Conservation (phyloP, 2,888 invertebrate species). For the Cylindroiulus punctatus region DNA sequence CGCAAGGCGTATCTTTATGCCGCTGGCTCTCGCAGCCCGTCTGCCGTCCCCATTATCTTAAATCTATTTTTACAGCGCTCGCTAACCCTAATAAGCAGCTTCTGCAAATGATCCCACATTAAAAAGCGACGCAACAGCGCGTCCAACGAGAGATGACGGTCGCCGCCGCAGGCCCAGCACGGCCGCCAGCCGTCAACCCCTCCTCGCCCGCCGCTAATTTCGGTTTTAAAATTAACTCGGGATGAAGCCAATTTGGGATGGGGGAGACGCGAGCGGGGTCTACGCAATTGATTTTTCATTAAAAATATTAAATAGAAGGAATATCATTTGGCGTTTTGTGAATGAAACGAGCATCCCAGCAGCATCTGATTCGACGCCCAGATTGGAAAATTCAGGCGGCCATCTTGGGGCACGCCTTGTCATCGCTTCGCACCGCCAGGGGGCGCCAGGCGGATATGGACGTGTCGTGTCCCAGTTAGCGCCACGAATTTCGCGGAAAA, state of each 20-base stretch:
- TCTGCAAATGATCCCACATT: slow-evolving; percentile 29
- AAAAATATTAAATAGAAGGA: slow-evolving; percentile 8
- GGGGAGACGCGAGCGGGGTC: slow-evolving; percentile 3
- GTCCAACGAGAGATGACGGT: not conserved
- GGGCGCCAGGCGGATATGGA: not conserved
- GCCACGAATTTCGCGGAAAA: not conserved
- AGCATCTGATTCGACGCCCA: too few species aligned
- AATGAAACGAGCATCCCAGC: not conserved
- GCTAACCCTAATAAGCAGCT: slow-evolving; percentile 42
- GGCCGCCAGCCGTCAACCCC: not conserved
- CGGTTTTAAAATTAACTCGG: slow-evolving; percentile 29
- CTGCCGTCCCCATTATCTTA: slow-evolving; percentile 34
- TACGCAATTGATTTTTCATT: slow-evolving; percentile 20
- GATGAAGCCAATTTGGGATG: slow-evolving; percentile 19
- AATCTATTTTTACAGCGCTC: not conserved
- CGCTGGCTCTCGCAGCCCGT: slow-evolving; percentile 12
- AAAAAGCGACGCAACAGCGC: not conserved
- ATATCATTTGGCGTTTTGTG: slow-evolving; percentile 16
- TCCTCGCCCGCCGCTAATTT: slow-evolving; percentile 19
- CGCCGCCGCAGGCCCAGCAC: not conserved
- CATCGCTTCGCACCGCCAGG: not conserved
- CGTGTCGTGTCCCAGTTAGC: not conserved
- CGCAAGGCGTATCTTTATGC: slow-evolving; percentile 12
- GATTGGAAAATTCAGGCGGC: not conserved
- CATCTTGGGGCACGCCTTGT: not conserved